Conservation (phyloP, 1,140 invertebrate genomes). For the Cyclargus thomasi region DNA sequence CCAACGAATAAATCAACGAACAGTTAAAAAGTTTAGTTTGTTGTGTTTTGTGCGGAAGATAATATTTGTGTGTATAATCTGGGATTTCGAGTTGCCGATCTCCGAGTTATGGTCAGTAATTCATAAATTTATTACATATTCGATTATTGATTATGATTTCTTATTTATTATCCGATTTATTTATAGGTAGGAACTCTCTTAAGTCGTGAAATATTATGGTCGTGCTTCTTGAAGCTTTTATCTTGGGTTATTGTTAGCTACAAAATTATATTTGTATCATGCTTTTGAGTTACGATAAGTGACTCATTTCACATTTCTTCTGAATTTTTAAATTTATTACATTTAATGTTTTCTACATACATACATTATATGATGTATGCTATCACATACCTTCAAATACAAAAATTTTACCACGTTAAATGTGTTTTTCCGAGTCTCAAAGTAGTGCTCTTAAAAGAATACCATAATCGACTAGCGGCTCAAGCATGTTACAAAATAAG, state of each 20-base stretch:
- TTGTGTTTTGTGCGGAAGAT: slow-evolving; percentile 15
- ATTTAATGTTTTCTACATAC: no score
- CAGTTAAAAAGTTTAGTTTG: slow-evolving; percentile 4
- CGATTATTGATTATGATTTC: slow-evolving; percentile 13
- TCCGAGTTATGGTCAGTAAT: slow-evolving; percentile 37
- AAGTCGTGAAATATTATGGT: not conserved
- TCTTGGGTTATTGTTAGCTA: not conserved
- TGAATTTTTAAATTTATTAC: no score
- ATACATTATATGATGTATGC: no score
- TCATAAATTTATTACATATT: slow-evolving; percentile 18
- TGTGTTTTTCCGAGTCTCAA: no score
- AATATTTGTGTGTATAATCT: slow-evolving; percentile 26
- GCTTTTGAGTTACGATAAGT: not conserved
- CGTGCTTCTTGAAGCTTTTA: not conserved
- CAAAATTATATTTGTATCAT: no score
- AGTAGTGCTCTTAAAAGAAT: no score
- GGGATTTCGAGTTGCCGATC: slow-evolving; percentile 37
- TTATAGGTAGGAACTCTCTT: not conserved
- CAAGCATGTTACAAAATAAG: no score
- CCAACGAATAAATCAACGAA: not conserved
- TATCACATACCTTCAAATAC: no score
- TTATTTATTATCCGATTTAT: not conserved
- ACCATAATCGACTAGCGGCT: no score
- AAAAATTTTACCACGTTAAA: no score
- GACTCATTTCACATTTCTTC: not conserved